A percentile compares a stretch with the other conserved stretches of the same genome.
These are phyloP conservation scores for Rhinoderma darwinii DNA, from an alignment of 2,113 vertebrate genomes.

Conservation along the genomic window DNA sequence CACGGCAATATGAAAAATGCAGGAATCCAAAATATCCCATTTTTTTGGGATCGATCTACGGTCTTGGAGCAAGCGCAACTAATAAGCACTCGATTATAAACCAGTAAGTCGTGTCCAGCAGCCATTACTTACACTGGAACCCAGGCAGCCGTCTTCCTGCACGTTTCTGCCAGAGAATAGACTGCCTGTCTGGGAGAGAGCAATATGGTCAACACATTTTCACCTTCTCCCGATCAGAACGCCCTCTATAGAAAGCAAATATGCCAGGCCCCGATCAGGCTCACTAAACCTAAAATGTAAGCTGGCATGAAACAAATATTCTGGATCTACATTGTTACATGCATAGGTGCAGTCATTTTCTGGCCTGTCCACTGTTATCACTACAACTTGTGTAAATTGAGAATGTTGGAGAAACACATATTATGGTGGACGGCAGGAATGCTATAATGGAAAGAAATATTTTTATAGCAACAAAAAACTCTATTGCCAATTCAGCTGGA, in stretches of 20 bases:
- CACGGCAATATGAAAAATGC: neutral
- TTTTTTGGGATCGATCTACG: neutral
- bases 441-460: too few species aligned
- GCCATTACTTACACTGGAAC: neutral
- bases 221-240: neutral
- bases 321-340: too few species aligned
- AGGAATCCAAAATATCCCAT: neutral
- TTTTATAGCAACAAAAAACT: too few species aligned
- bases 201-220: neutral
- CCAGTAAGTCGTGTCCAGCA: neutral
- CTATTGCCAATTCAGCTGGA: too few species aligned
- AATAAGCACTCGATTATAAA: neutral
- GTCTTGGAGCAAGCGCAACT: neutral
- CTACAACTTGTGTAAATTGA: too few species aligned
- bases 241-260: neutral
- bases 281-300: constrained; percentile 7
- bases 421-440: too few species aligned
- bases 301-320: neutral
- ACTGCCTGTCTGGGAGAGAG: too few species aligned
- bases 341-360: too few species aligned
- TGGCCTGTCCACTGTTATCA: too few species aligned
- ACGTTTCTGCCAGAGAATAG: too few species aligned
- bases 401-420: too few species aligned
- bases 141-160: too few species aligned
- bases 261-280: neutral